These are phyloP conservation scores for Tachycineta bicolor DNA, from an alignment of 2,113 vertebrate genomes.

Conservation along the genomic window DNA sequence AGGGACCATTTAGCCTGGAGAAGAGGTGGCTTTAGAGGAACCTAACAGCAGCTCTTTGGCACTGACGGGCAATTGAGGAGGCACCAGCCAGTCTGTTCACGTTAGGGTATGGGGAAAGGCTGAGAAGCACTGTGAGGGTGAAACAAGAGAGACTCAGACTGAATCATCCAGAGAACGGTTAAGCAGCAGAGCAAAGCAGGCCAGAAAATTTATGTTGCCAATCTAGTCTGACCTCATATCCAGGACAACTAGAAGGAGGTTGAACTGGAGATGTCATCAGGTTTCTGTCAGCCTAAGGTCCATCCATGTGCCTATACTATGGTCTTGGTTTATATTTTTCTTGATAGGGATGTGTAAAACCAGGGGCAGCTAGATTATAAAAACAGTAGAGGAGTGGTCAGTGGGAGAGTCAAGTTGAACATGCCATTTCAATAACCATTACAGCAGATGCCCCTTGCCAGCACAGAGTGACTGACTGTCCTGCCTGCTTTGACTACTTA, in stretches of 20 bases:
- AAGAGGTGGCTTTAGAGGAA: background rate
- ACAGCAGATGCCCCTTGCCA: background rate
- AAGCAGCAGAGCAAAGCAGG: background rate
- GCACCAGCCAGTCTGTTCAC: background rate
- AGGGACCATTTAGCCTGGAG: background rate
- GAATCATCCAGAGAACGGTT: too few species aligned
- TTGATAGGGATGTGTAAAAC: background rate
- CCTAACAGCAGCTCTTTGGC: background rate
- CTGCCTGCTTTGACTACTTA: background rate
- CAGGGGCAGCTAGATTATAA: background rate
- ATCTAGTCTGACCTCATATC: background rate
- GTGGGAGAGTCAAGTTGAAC: background rate
- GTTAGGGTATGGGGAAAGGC: rapidly evolving
- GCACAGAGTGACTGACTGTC: background rate
- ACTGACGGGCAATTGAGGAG: background rate
- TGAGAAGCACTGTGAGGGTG: background rate
- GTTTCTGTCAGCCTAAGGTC: background rate
- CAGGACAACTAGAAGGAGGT: background rate
- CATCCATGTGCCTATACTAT: background rate
- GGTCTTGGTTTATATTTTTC: background rate
- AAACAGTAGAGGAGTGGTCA: background rate
- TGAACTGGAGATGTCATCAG: background rate
- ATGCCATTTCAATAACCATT: background rate
- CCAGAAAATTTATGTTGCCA: background rate
- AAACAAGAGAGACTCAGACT: background rate